Percentiles rank a stretch among this genome's conserved stretches.
Conservation (phyloP, 2,888 invertebrate genomes). For the Rhagonycha fulva region DNA sequence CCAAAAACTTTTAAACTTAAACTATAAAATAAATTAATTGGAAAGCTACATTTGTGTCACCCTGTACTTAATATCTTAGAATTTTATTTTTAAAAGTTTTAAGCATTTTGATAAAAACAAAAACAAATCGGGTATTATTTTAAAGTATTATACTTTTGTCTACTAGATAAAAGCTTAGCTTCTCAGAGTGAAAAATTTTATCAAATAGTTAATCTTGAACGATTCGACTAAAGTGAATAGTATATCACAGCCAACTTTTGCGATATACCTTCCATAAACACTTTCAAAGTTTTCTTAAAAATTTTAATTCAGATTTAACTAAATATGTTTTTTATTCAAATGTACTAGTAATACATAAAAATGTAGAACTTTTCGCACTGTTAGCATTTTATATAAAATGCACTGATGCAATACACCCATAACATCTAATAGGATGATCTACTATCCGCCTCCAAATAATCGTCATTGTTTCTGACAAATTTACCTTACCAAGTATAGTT, state of each 20-base stretch:
- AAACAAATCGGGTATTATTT: background rate
- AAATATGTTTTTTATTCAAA: background rate
- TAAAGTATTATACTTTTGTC: background rate
- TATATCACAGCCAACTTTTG: background rate
- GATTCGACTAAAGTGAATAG: background rate
- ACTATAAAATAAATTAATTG: no score
- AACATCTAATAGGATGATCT: background rate
- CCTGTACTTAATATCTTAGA: background rate
- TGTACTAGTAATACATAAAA: background rate
- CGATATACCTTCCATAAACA: background rate
- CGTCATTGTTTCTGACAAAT: slow-evolving; percentile 14
- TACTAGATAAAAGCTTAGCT: background rate
- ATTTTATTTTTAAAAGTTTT: background rate
- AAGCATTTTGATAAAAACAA: background rate
- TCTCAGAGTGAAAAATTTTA: background rate
- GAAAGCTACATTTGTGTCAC: no score
- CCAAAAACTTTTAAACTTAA: no score
- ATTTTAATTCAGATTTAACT: background rate
- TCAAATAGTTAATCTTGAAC: background rate
- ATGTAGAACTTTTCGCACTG: background rate
- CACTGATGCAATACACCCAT: background rate
- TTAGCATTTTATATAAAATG: background rate
- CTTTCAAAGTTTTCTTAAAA: background rate
- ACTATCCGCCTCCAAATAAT: slow-evolving; percentile 1
- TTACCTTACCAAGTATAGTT: slow-evolving; percentile 4